Evolutionary conservation across 2,113 vertebrate species (phyloP).

Genomic region (Sander vitreus): DNA sequence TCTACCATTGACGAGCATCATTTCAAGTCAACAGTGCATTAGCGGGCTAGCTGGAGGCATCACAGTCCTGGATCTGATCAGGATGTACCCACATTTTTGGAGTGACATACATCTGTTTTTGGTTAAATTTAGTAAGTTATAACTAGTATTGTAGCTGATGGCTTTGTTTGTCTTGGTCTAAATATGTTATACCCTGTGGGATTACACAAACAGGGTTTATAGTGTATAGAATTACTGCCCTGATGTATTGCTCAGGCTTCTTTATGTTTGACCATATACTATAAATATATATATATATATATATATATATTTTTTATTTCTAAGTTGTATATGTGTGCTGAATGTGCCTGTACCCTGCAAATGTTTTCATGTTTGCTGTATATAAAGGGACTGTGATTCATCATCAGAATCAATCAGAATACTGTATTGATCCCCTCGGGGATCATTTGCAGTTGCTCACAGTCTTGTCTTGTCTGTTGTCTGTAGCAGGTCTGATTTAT

Average conservation of each 20-base stretch:
- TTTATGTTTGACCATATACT: not conserved
- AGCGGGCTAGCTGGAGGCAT: not conserved
- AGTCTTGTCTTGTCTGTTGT: too few relatives aligned
- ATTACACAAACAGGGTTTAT: not conserved
- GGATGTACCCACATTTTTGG: not conserved
- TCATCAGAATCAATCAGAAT: too few relatives aligned
- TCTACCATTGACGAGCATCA: slow-evolving; percentile 90
- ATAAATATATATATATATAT: not conserved
- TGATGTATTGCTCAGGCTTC: not conserved
- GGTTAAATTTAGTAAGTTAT: not conserved
- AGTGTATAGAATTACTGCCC: not conserved
- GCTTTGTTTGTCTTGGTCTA: not conserved
- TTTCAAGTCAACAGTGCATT: slow-evolving; percentile 84
- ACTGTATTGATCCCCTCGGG: too few relatives aligned
- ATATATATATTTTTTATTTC: not conserved
- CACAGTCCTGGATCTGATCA: not conserved
- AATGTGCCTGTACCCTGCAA: not conserved
- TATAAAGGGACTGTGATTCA: not conserved
- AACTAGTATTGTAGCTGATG: not conserved
- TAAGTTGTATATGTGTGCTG: not conserved
- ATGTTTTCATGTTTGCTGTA: not conserved
- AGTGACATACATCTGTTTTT: not conserved
- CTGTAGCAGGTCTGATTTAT: not conserved
- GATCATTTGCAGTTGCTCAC: too few relatives aligned
- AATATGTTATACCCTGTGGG: not conserved